Percentiles rank a stretch among this genome's conserved stretches.
phyloP scores from a whole-genome alignment of 2,113 vertebrate genomes.

The Amblyornis subalaris region DNA sequence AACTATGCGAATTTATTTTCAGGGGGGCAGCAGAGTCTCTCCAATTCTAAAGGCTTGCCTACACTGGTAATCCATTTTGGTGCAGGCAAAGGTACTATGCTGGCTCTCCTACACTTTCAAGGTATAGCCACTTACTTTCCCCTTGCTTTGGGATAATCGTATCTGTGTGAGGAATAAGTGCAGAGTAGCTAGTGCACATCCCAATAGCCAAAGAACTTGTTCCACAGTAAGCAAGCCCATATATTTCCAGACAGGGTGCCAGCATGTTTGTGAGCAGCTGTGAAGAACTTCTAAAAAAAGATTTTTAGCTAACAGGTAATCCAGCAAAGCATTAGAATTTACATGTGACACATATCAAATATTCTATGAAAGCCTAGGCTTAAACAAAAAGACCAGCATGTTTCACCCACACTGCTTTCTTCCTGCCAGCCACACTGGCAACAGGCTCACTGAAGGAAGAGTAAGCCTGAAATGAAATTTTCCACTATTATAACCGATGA shows the following conservation, averaged over 20 bases:
- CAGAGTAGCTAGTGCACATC: background rate
- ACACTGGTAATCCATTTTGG: background rate
- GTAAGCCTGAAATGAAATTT: background rate
- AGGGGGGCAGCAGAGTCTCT: background rate
- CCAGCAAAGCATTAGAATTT: background rate
- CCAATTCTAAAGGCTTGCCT: background rate
- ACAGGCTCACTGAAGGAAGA: background rate
- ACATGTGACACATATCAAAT: fast-evolving
- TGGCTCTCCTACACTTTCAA: background rate
- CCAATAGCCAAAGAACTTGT: background rate
- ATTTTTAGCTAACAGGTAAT: background rate
- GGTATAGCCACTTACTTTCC: background rate
- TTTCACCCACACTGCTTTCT: background rate
- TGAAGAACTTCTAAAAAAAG: background rate
- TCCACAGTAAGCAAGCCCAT: background rate
- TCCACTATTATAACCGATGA: background rate
- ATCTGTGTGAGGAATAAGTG: background rate
- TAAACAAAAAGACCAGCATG: background rate
- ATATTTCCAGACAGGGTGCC: background rate
- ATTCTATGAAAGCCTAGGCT: background rate
- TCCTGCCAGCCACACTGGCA: background rate
- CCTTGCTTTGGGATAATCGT: background rate
- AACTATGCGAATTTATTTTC: background rate
- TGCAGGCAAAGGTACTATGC: background rate
- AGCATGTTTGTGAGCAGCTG: background rate